A percentile compares a stretch with the other conserved stretches of the same genome.
These are phyloP conservation scores for Melanotaenia boesemani DNA, from an alignment of 2,797 vertebrate genomes.

Conservation along the genomic window DNA sequence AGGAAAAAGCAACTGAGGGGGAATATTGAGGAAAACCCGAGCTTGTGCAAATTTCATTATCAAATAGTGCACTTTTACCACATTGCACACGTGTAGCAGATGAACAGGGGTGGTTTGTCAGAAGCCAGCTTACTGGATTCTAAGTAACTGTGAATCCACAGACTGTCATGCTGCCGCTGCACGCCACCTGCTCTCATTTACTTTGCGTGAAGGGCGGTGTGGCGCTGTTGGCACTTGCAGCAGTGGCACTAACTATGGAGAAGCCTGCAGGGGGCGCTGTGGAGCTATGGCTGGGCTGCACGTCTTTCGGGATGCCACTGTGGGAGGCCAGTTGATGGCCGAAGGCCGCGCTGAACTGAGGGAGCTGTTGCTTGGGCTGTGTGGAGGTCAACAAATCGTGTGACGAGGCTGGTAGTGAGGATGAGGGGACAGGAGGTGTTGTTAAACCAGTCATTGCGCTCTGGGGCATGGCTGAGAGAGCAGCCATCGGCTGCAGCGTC, in stretches of 20 bases:
- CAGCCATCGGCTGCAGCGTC: slow-evolving; percentile 94
- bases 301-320: slow-evolving; percentile 99
- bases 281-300: slow-evolving; percentile 99
- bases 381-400: slow-evolving; percentile 90
- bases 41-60: slow-evolving; percentile 76
- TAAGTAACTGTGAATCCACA: slow-evolving; percentile 62
- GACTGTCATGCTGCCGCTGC: slow-evolving; percentile 34
- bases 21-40: slow-evolving; percentile 55
- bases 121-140: slow-evolving; percentile 39
- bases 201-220: slow-evolving; percentile 91
- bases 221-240: slow-evolving; percentile 93
- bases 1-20: slow-evolving; percentile 21
- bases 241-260: slow-evolving; percentile 92
- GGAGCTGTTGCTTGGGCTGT: slow-evolving; percentile 96
- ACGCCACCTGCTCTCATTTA: slow-evolving; percentile 80
- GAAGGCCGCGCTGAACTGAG: slow-evolving; percentile 98
- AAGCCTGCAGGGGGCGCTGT: slow-evolving; percentile 97
- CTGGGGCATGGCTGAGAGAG: slow-evolving; percentile 94
- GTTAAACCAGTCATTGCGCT: slow-evolving; percentile 88
- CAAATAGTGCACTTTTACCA: slow-evolving; percentile 77
- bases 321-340: slow-evolving; percentile 98
- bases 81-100: slow-evolving; percentile 74
- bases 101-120: slow-evolving; percentile 45
- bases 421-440: slow-evolving; percentile 84
- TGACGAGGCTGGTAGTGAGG: slow-evolving; percentile 86